Base-by-base conservation (phyloP, 2,113 vertebrate species). In the Esox niger region DNA sequence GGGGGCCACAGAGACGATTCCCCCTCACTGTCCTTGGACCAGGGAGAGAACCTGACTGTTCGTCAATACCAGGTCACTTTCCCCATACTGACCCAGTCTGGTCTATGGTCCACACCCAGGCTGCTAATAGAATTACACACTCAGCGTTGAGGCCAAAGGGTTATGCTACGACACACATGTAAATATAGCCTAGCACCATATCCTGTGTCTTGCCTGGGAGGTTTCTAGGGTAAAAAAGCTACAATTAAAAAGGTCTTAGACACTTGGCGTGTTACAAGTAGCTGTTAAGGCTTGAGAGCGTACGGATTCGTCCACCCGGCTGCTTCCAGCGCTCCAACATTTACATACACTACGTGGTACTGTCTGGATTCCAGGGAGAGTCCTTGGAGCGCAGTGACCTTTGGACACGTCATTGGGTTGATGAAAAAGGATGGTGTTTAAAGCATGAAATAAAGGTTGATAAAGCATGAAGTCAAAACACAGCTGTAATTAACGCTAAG, bases 41-140 rank as follows among this genome's bases (percentile, higher is more conserved):
- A 73, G 75, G 71, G 82, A 68, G 33, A 67, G 60, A 78, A 67
- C 81, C 78, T 87, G 88, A 91, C 89, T 90, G 89, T 88, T 91
- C 82, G 64, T 91, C 89, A 87, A 91, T 90, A 91, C 79, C 75
- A 70, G 87, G 91, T 91, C 86, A 88, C 86, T 88, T 89, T 90
- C 87, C 88, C 86, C 84, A 68, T 26, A 30, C 27, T 47, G 49
- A 79, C 72, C 78, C 64, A 23, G 79, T 69, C 76, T 70, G 23
- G 84, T 75, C n/a, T n/a, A n/a, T 1, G 38, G 13, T 83, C 79
- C 17, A 62, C 25, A 81, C 82, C 83, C 64, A 47, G 70, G 68
- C 74, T 43, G 80, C 79, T 89, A 88, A 84, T 88, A 56, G 3
- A 68, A 79, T 83, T 84, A 83, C 82, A 68, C 82, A 70, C 74